A percentile compares a stretch with the other conserved stretches of the same genome.
Conservation (phyloP, 1,140 invertebrate species). For the Meloidogyne chitwoodi region DNA sequence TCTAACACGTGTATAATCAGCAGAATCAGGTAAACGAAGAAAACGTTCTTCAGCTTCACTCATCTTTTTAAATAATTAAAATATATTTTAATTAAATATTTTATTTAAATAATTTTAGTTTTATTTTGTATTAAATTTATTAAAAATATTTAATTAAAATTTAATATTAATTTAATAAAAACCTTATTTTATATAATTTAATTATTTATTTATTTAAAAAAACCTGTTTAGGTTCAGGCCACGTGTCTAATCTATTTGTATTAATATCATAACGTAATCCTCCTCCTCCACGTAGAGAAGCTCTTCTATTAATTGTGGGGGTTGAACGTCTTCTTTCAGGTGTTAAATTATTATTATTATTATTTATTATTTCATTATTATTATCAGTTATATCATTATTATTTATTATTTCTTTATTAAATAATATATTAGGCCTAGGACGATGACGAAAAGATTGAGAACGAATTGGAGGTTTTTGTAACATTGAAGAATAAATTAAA, state of each 20-base stretch:
- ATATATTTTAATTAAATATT: background rate
- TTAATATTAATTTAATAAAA: no score
- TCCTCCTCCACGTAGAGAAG: constrained; percentile 22
- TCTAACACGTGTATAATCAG: constrained; percentile 49
- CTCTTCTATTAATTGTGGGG: constrained; percentile 30
- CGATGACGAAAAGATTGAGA: constrained; percentile 48
- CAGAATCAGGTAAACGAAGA: constrained; percentile 38
- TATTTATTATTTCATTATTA: background rate
- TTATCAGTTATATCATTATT: background rate
- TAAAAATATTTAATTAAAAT: no score
- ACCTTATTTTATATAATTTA: no score
- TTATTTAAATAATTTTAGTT: background rate
- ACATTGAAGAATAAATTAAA: background rate
- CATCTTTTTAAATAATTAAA: constrained; percentile 8
- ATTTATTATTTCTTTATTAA: background rate
- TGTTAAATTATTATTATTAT: background rate
- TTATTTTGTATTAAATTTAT: no score
- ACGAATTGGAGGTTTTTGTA: constrained; percentile 9
- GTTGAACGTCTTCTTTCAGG: constrained; percentile 37
- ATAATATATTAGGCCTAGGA: constrained; percentile 27
- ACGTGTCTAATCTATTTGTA: constrained; percentile 35
- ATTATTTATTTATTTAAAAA: no score
- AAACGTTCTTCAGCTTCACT: constrained; percentile 51
- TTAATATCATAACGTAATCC: background rate
- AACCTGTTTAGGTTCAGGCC: constrained; percentile 50